Evolutionary conservation across 2,888 invertebrate species (phyloP), one percentile per base, ranked within the genome.

Genomic region (Malacosoma neustria): DNA sequence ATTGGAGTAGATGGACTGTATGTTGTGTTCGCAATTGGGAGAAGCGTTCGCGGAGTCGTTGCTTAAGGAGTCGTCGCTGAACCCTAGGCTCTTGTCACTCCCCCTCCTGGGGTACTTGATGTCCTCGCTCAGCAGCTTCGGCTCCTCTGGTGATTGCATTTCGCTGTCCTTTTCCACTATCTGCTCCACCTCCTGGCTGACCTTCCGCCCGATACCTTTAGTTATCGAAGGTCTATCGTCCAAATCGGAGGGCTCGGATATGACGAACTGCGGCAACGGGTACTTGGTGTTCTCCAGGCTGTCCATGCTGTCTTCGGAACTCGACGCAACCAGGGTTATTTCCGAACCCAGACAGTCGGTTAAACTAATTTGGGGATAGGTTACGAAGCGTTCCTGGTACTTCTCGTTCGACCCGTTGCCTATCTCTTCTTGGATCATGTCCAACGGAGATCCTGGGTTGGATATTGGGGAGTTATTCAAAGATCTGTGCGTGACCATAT

Each of bases 281-380:
- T 85, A 82, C 29, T 74, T 80, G 0, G 74, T 88, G 39, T 88
- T 89, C 38, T 91, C 92, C 31, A 92, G 61, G 34, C 91, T 89
- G 36, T 92, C 92, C 73, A 91, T 90, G 33, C 90, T 90, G 42
- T 92, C 92, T 43, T 90, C 89, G 0, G 92, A 92, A 0, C 93
- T 92, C 0, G 93, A 93, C 0, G 93, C 93, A 0, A 94, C 92
- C 2, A 94, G 61, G 0, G 94, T 94, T 0, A 94, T 90, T 72
- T 94, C 93, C 4, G 93, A 93, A 1, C 97, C 97, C 37, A 94
- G 87, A 36, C 96, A 96, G 66, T 97, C 97, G 0, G 97, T 97
- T 6, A 97, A 88, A 51, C 95, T 96, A 42, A 97, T 97, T 72
- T 96, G 96, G 0, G 97, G 96, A 65, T 93, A 90, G 9, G 65